Evolutionary conservation across 2,888 invertebrate genomes (phyloP).

Genomic region (Torymus aiolomorphi): DNA sequence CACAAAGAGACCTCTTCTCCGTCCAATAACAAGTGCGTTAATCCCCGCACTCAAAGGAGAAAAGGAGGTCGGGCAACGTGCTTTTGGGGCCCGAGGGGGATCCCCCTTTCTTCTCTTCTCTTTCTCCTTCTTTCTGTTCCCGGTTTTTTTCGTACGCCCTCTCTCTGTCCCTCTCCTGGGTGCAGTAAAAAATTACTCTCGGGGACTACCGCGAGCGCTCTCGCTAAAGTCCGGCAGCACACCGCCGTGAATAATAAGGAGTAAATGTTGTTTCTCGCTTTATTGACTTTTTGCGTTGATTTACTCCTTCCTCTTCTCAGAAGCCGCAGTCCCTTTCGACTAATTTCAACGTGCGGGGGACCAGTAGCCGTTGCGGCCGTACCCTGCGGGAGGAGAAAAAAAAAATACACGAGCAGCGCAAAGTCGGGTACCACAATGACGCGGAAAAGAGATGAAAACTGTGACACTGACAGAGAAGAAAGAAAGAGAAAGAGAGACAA

Average conservation of each 20-base stretch:
- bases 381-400: neutral
- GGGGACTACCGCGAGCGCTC: constrained; percentile 38
- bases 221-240: constrained; percentile 51
- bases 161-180: constrained; percentile 19
- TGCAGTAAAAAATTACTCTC: constrained; percentile 53
- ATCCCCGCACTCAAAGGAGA: constrained; percentile 31
- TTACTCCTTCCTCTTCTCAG: constrained; percentile 45
- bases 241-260: constrained; percentile 54
- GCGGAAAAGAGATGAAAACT: constrained; percentile 52
- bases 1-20: constrained; percentile 7
- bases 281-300: constrained; percentile 56
- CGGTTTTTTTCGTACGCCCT: neutral
- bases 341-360: constrained; percentile 29
- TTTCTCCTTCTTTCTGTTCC: neutral
- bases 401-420: constrained; percentile 2
- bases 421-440: constrained; percentile 31
- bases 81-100: neutral
- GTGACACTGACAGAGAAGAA: constrained; percentile 6
- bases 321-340: constrained; percentile 29
- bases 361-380: too few relatives aligned
- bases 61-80: constrained; percentile 17
- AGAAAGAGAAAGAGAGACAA: neutral
- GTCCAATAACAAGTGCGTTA: constrained; percentile 42
- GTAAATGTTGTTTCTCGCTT: constrained; percentile 54
- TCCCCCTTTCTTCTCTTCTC: constrained; percentile 2